Percentiles rank a stretch among this genome's conserved stretches.
Conservation (phyloP, 1,140 invertebrate genomes). For the Zaprionus taronus region DNA sequence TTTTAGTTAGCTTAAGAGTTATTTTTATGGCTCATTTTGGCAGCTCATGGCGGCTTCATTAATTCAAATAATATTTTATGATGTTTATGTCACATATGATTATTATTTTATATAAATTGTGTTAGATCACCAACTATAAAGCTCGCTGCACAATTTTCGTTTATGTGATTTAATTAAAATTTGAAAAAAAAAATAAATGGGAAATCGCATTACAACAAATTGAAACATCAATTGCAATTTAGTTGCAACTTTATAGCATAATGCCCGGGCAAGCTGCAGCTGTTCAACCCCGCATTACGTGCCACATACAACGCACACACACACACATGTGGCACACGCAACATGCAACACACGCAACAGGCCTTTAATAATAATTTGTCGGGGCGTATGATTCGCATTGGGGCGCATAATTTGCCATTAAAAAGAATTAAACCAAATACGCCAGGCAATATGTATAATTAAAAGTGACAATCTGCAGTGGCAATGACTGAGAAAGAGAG, state of each 20-base stretch:
- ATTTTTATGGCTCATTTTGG: neutral
- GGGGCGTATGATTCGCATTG: slow-evolving; percentile 43
- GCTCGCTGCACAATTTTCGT: neutral
- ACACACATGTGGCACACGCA: neutral
- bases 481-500: neutral
- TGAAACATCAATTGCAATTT: slow-evolving; percentile 5
- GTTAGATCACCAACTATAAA: no score
- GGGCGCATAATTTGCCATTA: slow-evolving; percentile 58
- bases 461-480: slow-evolving; percentile 51
- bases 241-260: slow-evolving; percentile 2
- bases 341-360: slow-evolving; percentile 5
- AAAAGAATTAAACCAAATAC: slow-evolving; percentile 48
- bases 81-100: neutral
- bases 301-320: neutral
- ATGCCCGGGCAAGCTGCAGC: neutral
- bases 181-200: neutral
- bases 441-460: slow-evolving; percentile 45
- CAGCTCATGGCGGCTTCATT: neutral
- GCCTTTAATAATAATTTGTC: slow-evolving; percentile 54
- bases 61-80: neutral
- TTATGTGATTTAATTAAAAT: slow-evolving; percentile 1
- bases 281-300: neutral
- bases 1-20: neutral
- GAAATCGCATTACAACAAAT: slow-evolving; percentile 10
- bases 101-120: neutral